Base-by-base conservation (phyloP, 2,113 vertebrate species). In the Heliornis fulica region DNA sequence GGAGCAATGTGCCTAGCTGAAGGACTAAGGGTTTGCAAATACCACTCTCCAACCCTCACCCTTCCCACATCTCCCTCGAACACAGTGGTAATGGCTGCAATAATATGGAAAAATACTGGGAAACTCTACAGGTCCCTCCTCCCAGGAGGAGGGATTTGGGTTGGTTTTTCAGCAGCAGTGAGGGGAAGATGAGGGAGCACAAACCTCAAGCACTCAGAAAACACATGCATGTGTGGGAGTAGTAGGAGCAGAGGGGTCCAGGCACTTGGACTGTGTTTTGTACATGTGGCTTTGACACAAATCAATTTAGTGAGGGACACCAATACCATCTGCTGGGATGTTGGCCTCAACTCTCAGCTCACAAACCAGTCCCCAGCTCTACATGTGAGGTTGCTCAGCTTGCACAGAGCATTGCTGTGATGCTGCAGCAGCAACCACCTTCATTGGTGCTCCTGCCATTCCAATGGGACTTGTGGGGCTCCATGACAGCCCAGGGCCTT, bases 401-500 rank as follows among this genome's bases (percentile, higher is more conserved):
- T 81, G 88, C 91, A 90, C 66, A 83, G 61, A 87, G 57, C 90
- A 21, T 25, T 57, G 59, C 41, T 12, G 7, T 8, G n/a, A 63
- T 32, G 95, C 74, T 32, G 48, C 19, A 13, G 72, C 9, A 80
- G 81, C 4, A 8, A 21, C 45, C 11, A 5, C 60, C 51, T 40
- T 94, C 94, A 87, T 91, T 32, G 63, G 94, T 94, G 95, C 68
- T 63, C 76, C 83, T 65, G 84, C 69, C 20, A 2, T 72, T 91
- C 77, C 56, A 29, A 40, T 2, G 18, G 74, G 82, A 65, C 20
- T 32, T 70, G 3, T 9, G 7, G 11, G 32, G 72, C 81, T 93
- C 74, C 80, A 10, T 1, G 34, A 87, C 80, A 96, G 95, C 87
- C 51, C 3, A 64, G n/a, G 81, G 86, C 81, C 84, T 86, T 96